A percentile compares a stretch with the other conserved stretches of the same genome.
phyloP scores from a whole-genome alignment of 1,140 invertebrate genomes.

The Formica selysi region DNA sequence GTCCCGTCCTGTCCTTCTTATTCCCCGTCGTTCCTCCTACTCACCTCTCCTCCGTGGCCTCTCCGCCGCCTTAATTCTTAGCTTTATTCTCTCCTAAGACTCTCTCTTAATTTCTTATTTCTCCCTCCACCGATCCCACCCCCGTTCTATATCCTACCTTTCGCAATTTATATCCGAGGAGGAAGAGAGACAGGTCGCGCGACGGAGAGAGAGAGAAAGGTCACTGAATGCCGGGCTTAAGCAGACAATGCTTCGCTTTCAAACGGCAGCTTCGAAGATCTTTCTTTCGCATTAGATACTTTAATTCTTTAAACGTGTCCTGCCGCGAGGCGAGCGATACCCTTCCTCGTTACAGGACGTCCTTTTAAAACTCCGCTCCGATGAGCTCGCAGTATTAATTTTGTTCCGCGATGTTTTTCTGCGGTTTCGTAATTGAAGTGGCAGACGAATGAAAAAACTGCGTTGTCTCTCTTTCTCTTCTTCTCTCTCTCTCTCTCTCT shows the following conservation, averaged over 20 bases:
- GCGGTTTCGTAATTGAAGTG: slow-evolving; percentile 25
- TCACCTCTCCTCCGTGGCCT: slow-evolving; percentile 66
- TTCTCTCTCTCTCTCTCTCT: not conserved
- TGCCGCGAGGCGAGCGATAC: slow-evolving; percentile 68
- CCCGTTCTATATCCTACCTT: slow-evolving; percentile 73
- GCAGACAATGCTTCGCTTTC: slow-evolving; percentile 86
- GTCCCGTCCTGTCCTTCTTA: slow-evolving; percentile 54
- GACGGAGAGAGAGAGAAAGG: slow-evolving; percentile 65
- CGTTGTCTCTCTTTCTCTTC: too few species aligned
- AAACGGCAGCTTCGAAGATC: slow-evolving; percentile 84
- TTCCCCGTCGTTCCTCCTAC: slow-evolving; percentile 52
- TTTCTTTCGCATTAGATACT: slow-evolving; percentile 86
- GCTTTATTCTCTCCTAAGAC: slow-evolving; percentile 87
- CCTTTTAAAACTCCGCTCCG: slow-evolving; percentile 60
- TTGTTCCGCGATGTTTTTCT: slow-evolving; percentile 27
- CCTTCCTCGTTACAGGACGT: slow-evolving; percentile 41
- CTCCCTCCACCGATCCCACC: slow-evolving; percentile 79
- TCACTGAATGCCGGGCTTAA: slow-evolving; percentile 85
- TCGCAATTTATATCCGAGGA: slow-evolving; percentile 84
- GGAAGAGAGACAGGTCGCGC: slow-evolving; percentile 70
- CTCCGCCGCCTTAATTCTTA: slow-evolving; percentile 86
- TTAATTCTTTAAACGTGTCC: slow-evolving; percentile 86
- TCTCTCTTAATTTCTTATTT: slow-evolving; percentile 87
- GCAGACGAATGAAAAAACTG: not conserved
- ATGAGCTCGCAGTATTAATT: slow-evolving; percentile 57